Percentiles rank a stretch among this genome's conserved stretches.
Evolutionary conservation across 2,888 invertebrate genomes (phyloP).

Genomic region (Leptopilina myrica): DNA sequence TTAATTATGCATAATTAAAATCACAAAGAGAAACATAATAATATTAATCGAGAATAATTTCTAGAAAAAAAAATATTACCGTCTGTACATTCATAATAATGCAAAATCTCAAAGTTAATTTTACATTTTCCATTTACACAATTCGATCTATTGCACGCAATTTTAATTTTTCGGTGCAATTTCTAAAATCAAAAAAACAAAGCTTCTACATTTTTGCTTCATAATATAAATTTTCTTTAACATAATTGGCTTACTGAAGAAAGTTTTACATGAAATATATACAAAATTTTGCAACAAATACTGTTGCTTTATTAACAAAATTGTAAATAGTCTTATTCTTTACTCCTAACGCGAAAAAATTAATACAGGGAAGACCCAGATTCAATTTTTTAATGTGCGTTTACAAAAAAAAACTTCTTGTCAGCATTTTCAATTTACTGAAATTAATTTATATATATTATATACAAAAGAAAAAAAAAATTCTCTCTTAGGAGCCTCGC

Average conservation of each 20-base stretch:
- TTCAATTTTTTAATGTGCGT: constrained; percentile 12
- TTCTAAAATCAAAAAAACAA: background rate
- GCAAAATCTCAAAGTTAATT: background rate
- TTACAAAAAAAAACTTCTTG: constrained; percentile 27
- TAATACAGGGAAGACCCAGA: constrained; percentile 24
- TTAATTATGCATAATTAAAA: constrained; percentile 50
- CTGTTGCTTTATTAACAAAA: constrained; percentile 27
- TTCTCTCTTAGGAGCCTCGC: constrained; percentile 25
- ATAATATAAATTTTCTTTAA: constrained; percentile 5
- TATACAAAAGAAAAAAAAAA: constrained; percentile 7
- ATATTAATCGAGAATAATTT: constrained; percentile 9
- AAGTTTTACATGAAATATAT: constrained; percentile 31
- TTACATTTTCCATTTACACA: background rate
- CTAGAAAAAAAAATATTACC: constrained; percentile 12
- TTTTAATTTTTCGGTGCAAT: constrained; percentile 1
- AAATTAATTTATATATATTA: constrained; percentile 28
- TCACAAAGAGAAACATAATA: constrained; percentile 43
- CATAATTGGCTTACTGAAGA: constrained; percentile 5
- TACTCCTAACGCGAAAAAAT: background rate
- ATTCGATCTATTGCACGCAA: constrained; percentile 27
- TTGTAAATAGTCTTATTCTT: constrained; percentile 35
- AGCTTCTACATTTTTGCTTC: constrained; percentile 6
- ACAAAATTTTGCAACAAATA: constrained; percentile 10
- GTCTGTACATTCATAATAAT: constrained; percentile 31
- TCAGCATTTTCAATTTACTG: constrained; percentile 22